Conservation (phyloP, 2,888 invertebrate species). For the Hololepta plana region DNA sequence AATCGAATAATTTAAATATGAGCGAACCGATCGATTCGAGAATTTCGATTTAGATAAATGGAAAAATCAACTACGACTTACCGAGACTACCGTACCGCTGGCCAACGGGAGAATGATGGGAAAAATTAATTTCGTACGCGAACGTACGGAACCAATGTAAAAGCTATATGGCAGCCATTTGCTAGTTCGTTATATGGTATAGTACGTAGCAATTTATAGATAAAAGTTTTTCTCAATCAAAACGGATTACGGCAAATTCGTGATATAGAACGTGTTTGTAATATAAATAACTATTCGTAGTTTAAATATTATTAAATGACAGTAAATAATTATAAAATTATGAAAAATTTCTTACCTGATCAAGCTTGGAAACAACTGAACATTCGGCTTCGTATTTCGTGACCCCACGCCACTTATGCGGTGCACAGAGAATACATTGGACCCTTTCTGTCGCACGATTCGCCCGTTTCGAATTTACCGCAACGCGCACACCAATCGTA, state of each 20-base stretch:
- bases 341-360: constrained; percentile 40
- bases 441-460: constrained; percentile 26
- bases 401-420: constrained; percentile 46
- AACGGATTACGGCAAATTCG: constrained; percentile 15
- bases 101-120: constrained; percentile 7
- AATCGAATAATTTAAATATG: no score
- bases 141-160: constrained; percentile 24
- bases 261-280: constrained; percentile 16
- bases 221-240: constrained; percentile 19
- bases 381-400: constrained; percentile 39
- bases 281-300: constrained; percentile 19
- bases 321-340: constrained; percentile 31
- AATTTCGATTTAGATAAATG: no score
- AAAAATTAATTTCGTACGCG: constrained; percentile 15
- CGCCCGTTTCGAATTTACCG: constrained; percentile 39
- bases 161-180: constrained; percentile 37
- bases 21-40: no score
- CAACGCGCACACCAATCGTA: constrained; percentile 36
- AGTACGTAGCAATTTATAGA: constrained; percentile 21
- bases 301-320: constrained; percentile 30
- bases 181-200: constrained; percentile 28
- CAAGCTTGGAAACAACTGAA: constrained; percentile 36
- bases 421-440: constrained; percentile 33
- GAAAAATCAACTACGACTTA: no score
- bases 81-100: no score